Evolutionary conservation across 2,113 vertebrate species (phyloP).

Genomic region (Chiloscyllium plagiosum): DNA sequence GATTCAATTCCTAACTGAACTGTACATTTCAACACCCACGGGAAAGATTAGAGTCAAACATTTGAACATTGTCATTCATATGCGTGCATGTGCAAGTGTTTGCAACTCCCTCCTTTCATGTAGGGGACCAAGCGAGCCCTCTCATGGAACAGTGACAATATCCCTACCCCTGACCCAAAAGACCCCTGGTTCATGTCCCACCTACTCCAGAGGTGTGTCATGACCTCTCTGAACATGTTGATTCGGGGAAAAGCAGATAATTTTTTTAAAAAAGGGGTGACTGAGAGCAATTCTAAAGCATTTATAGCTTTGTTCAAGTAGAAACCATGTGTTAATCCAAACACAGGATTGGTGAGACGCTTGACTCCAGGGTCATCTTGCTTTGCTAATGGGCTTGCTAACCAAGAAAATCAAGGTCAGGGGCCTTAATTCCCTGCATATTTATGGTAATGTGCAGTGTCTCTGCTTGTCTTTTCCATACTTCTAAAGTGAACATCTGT

Average conservation of each 20-base stretch:
- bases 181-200: too few species aligned
- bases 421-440: neutral
- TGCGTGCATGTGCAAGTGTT: neutral
- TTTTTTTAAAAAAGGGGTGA: too few species aligned
- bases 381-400: neutral
- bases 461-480: neutral
- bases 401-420: neutral
- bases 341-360: neutral
- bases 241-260: too few species aligned
- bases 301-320: neutral
- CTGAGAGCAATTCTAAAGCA: neutral
- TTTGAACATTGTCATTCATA: neutral
- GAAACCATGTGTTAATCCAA: neutral
- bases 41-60: neutral
- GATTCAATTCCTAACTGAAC: neutral
- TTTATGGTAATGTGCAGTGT: neutral
- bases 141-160: too few species aligned
- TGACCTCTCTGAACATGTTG: too few species aligned
- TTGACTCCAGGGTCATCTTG: neutral
- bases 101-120: neutral
- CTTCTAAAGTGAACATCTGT: neutral
- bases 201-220: too few species aligned
- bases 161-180: too few species aligned
- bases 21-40: neutral
- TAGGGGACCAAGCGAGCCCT: neutral